Evolutionary conservation across 2,113 vertebrate species (phyloP).

Genomic region (Melozone crissalis): DNA sequence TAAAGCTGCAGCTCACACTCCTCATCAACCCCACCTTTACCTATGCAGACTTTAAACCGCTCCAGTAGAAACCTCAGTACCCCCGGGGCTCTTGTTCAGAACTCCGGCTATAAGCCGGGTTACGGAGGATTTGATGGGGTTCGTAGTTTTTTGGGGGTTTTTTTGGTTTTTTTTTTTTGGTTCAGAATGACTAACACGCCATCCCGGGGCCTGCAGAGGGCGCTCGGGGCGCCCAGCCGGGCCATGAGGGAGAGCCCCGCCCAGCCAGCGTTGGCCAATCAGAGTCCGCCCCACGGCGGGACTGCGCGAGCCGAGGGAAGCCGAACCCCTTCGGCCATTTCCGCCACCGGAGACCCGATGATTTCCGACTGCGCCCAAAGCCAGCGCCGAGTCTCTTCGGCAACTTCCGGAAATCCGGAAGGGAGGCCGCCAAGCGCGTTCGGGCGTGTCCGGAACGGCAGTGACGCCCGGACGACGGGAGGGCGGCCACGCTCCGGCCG

Average conservation of each 20-base stretch:
- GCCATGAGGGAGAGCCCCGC: neutral
- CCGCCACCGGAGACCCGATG: fast-evolving
- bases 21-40: neutral
- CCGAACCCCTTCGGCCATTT: neutral
- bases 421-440: neutral
- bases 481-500: fast-evolving
- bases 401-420: neutral
- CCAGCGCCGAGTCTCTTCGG: fast-evolving
- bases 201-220: fast-evolving
- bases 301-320: fast-evolving
- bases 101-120: too few relatives aligned
- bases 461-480: neutral
- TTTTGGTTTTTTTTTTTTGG: fast-evolving
- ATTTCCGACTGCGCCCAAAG: neutral
- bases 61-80: fast-evolving
- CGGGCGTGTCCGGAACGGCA: neutral
- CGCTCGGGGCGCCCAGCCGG: fast-evolving
- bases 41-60: fast-evolving
- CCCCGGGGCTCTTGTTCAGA: fast-evolving
- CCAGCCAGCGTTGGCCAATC: neutral
- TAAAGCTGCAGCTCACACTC: fast-evolving
- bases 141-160: too few relatives aligned
- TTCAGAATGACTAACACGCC: fast-evolving
- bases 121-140: fast-evolving
- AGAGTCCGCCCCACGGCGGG: fast-evolving